Conservation (phyloP, 2,888 invertebrate species). For the Thymelicus acteon region DNA sequence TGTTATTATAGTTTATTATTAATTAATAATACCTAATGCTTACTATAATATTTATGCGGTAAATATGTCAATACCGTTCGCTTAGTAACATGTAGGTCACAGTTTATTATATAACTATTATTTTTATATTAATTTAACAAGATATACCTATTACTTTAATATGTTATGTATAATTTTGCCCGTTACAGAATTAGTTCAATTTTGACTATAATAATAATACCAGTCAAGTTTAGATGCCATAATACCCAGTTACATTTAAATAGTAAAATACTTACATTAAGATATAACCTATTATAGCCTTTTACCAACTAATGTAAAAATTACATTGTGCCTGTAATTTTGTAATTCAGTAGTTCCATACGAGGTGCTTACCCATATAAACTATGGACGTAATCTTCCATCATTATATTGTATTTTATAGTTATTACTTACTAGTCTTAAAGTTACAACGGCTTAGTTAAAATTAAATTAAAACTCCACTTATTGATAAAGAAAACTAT, state of each 20-base stretch:
- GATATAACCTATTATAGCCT: slow-evolving; percentile 32
- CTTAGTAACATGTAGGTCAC: slow-evolving; percentile 41
- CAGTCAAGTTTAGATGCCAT: slow-evolving; percentile 51
- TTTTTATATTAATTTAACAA: slow-evolving; percentile 46
- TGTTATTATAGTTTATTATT: slow-evolving; percentile 49
- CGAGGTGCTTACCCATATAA: slow-evolving; percentile 63
- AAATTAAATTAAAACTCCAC: slow-evolving; percentile 23
- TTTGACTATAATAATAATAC: slow-evolving; percentile 6
- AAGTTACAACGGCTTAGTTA: slow-evolving; percentile 35
- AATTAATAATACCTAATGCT: slow-evolving; percentile 40
- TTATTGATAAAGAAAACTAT: neutral
- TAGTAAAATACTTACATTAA: slow-evolving; percentile 24
- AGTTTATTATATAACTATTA: slow-evolving; percentile 44
- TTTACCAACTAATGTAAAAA: slow-evolving; percentile 48
- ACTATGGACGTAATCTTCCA: slow-evolving; percentile 59
- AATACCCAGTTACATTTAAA: slow-evolving; percentile 40
- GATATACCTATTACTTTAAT: slow-evolving; percentile 19
- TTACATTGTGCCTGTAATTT: slow-evolving; percentile 70
- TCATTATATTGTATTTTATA: slow-evolving; percentile 52
- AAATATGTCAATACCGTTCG: slow-evolving; percentile 40
- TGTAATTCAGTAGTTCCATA: slow-evolving; percentile 56
- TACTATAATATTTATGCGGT: slow-evolving; percentile 45
- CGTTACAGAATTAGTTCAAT: slow-evolving; percentile 24
- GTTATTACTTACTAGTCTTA: slow-evolving; percentile 70
- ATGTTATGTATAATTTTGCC: slow-evolving; percentile 17